These are phyloP conservation scores for Trichopria drosophilae DNA, from an alignment of 2,888 invertebrate genomes.

Conservation along the genomic window DNA sequence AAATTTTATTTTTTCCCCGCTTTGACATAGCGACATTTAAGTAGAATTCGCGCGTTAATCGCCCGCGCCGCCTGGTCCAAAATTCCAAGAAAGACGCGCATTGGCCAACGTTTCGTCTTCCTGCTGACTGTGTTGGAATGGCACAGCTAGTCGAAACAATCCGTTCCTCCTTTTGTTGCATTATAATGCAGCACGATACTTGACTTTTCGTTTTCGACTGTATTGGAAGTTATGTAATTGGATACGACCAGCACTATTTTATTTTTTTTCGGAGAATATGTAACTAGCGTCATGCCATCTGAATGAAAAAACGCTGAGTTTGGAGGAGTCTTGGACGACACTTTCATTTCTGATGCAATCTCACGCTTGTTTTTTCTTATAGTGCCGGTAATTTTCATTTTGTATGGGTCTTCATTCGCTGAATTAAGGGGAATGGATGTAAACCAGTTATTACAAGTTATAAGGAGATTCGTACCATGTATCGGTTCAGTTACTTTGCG, in stretches of 20 bases:
- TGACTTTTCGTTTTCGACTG: background rate
- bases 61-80: too few species aligned
- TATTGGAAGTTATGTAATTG: background rate
- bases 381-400: background rate
- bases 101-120: too few species aligned
- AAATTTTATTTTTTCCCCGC: too few species aligned
- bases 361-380: background rate
- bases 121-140: too few species aligned
- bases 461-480: conserved; percentile 9
- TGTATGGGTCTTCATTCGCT: background rate
- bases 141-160: too few species aligned
- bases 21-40: too few species aligned
- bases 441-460: background rate
- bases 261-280: background rate
- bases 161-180: too few species aligned
- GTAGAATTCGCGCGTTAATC: too few species aligned
- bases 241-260: background rate
- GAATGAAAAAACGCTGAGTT: background rate
- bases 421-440: background rate
- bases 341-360: background rate
- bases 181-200: too few species aligned
- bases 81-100: too few species aligned
- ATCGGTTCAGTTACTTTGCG: conserved; percentile 9
- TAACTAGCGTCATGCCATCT: background rate
- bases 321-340: background rate